A percentile compares a stretch with the other conserved stretches of the same genome.
Conservation (phyloP, 2,797 vertebrate genomes). For the Channallabes apus region DNA sequence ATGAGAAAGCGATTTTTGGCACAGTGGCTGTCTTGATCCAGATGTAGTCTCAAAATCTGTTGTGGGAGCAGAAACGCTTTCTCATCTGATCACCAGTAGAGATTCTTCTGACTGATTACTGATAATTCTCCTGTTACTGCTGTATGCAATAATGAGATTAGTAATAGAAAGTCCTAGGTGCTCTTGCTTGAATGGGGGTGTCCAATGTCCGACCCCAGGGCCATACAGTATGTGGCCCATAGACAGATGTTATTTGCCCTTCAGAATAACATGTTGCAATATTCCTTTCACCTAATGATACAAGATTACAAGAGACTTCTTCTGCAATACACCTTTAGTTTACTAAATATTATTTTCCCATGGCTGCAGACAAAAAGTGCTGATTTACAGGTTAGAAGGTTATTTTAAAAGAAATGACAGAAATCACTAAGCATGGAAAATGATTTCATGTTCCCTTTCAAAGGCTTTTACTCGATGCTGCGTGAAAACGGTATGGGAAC, state of each 20-base stretch:
- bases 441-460: no score
- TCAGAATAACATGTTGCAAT: background rate
- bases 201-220: background rate
- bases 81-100: background rate
- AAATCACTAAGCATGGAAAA: no score
- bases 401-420: no score
- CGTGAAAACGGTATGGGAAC: no score
- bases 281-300: no score
- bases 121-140: background rate
- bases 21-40: background rate
- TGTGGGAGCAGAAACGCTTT: background rate
- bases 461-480: no score
- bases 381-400: no score
- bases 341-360: no score
- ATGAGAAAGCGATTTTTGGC: background rate
- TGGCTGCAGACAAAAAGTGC: no score
- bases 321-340: no score
- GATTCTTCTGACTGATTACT: background rate
- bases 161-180: background rate
- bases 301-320: no score
- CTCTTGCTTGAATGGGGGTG: background rate
- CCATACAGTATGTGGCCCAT: background rate
- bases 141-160: background rate
- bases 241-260: background rate
- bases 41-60: background rate